Percentiles rank a stretch among this genome's conserved stretches.
Conservation (phyloP, 2,888 invertebrate genomes). For the Thyatira batis region DNA sequence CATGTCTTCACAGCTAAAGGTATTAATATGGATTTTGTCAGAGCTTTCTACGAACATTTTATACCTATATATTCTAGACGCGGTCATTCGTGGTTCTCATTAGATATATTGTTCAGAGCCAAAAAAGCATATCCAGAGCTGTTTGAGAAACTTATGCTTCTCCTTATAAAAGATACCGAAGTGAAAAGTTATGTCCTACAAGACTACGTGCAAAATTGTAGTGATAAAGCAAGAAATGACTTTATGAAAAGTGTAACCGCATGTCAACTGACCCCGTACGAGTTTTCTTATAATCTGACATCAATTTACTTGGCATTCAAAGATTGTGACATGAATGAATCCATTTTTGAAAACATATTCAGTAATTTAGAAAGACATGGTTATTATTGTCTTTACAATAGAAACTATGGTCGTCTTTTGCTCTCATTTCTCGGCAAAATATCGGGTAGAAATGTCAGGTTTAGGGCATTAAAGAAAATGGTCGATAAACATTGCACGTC, state of each 20-base stretch:
- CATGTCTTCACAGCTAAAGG: not conserved
- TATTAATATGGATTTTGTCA: not conserved
- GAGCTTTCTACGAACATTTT: conserved; percentile 1
- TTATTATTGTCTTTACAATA: conserved; percentile 5
- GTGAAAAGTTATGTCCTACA: not conserved
- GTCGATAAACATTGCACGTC: conserved; percentile 3
- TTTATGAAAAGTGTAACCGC: not conserved
- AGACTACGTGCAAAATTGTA: not conserved
- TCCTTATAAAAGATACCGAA: not conserved
- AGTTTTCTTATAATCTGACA: not conserved
- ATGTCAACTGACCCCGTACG: not conserved
- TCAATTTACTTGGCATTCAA: not conserved
- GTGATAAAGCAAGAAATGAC: not conserved
- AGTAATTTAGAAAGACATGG: not conserved
- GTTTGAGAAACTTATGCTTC: not conserved
- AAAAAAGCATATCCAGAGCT: not conserved
- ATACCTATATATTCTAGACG: conserved; percentile 1
- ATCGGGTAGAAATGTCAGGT: not conserved
- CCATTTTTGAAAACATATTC: conserved; percentile 2
- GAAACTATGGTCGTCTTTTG: conserved; percentile 4
- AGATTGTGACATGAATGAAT: not conserved
- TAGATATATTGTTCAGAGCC: conserved; percentile 6
- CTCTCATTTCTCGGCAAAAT: not conserved
- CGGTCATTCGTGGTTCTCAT: conserved; percentile 4
- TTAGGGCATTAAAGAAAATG: not conserved